Percentiles rank a stretch among this genome's conserved stretches.
phyloP scores from a whole-genome alignment of 2,113 vertebrate species.

The Tachycineta bicolor region DNA sequence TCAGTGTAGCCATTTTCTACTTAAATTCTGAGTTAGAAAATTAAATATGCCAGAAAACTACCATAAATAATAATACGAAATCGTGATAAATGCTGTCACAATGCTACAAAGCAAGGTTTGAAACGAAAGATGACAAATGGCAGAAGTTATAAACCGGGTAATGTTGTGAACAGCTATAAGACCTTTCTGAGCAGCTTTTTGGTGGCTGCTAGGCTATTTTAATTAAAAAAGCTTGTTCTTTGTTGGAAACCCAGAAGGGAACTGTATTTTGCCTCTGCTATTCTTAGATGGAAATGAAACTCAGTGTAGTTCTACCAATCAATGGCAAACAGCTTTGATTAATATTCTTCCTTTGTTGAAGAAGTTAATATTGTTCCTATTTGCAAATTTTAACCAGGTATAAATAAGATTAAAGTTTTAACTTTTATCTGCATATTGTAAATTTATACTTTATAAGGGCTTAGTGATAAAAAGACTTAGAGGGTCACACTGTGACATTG shows the following conservation, averaged over 20 bases:
- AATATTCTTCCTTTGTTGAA: neutral
- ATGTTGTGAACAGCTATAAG: neutral
- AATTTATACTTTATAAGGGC: neutral
- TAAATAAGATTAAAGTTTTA: neutral
- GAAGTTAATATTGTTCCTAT: neutral
- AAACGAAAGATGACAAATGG: neutral
- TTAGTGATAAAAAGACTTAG: neutral
- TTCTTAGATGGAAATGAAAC: neutral
- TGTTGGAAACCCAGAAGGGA: neutral
- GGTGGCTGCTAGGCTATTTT: neutral
- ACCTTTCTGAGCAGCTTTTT: neutral
- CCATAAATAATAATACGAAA: neutral
- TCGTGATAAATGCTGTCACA: neutral
- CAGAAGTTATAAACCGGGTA: neutral
- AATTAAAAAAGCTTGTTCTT: fast-evolving
- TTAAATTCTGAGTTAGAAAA: neutral
- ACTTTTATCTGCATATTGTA: neutral
- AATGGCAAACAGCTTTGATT: neutral
- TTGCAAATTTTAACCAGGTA: neutral
- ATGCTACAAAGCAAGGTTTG: neutral
- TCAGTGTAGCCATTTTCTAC: neutral
- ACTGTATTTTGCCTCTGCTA: neutral
- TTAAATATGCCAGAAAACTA: neutral
- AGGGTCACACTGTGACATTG: neutral
- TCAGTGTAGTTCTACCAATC: fast-evolving